phyloP scores from a whole-genome alignment of 2,797 vertebrate genomes.

The Emys orbicularis region DNA sequence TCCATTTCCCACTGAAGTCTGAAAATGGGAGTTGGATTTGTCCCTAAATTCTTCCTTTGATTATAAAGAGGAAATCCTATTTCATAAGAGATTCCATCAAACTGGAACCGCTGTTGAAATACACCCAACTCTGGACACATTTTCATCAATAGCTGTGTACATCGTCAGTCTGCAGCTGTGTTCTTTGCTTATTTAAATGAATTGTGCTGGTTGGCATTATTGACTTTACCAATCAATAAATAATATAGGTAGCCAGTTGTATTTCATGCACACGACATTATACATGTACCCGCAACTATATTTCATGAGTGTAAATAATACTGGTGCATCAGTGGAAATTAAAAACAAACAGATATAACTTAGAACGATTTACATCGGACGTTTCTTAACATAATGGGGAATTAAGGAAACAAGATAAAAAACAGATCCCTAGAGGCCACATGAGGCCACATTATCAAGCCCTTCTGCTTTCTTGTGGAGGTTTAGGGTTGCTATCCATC shows the following conservation, averaged over 20 bases:
- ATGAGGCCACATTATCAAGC: background rate
- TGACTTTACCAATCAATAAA: constrained; percentile 24
- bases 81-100: background rate
- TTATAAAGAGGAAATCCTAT: constrained; percentile 5
- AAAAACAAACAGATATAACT: constrained; percentile 15
- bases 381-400: accelerated
- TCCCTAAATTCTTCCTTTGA: background rate
- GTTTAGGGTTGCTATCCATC: background rate
- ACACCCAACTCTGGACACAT: background rate
- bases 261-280: background rate
- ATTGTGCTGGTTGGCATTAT: constrained; percentile 34
- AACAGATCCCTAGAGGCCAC: accelerated
- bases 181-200: background rate
- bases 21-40: background rate
- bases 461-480: background rate
- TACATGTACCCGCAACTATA: background rate
- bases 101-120: background rate
- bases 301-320: constrained; percentile 54
- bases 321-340: constrained; percentile 29
- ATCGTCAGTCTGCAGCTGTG: background rate
- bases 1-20: background rate
- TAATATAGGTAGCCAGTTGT: background rate
- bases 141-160: background rate
- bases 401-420: background rate
- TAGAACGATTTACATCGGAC: constrained; percentile 4